phyloP scores from a whole-genome alignment of 2,888 invertebrate genomes.

The Acanthosepion esculentum region DNA sequence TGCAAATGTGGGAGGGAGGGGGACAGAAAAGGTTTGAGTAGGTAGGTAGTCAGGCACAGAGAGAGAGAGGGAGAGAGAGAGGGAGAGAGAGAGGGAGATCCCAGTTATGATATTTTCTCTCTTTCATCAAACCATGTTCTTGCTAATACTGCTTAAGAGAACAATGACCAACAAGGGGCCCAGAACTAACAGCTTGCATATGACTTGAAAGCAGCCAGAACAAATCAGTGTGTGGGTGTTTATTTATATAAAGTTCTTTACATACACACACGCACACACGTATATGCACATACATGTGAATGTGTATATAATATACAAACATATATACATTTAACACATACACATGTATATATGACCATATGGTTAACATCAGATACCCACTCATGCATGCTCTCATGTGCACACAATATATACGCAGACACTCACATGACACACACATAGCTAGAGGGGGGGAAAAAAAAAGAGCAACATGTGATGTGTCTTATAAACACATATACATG shows the following conservation, averaged over 20 bases:
- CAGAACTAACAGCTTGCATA: neutral
- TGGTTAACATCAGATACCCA: neutral
- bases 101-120: neutral
- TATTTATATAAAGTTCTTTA: neutral
- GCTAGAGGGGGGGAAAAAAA: no score
- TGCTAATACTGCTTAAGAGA: slow-evolving; percentile 16
- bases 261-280: neutral
- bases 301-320: neutral
- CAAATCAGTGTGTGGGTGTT: neutral
- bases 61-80: neutral
- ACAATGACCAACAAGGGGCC: neutral
- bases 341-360: neutral
- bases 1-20: no score
- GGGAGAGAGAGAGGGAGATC: neutral
- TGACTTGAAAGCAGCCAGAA: neutral
- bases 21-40: neutral
- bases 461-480: no score
- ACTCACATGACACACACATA: neutral
- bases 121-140: slow-evolving; percentile 5
- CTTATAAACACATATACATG: neutral
- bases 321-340: slow-evolving; percentile 4
- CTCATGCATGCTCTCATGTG: neutral
- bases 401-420: neutral
- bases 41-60: neutral
- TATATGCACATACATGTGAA: neutral